These are phyloP conservation scores for Microtus pennsylvanicus DNA, from an alignment of 2,113 vertebrate species.

Conservation along the genomic window DNA sequence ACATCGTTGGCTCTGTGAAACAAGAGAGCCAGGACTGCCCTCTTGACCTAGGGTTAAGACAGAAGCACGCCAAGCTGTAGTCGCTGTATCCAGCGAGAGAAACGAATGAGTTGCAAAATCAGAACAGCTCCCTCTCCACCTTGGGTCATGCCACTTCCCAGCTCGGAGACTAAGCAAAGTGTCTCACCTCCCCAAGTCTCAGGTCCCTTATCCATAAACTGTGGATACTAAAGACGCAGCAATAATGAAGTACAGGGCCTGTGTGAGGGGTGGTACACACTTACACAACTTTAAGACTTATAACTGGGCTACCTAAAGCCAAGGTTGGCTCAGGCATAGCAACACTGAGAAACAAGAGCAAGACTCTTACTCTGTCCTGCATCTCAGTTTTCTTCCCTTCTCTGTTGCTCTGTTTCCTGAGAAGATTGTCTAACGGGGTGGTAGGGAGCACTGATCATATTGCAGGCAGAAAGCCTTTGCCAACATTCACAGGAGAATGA, in stretches of 20 bases:
- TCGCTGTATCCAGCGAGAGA: not conserved
- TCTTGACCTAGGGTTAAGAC: not conserved
- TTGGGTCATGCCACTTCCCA: not conserved
- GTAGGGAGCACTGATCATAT: not conserved
- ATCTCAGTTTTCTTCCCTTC: not conserved
- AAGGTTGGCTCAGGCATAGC: not conserved
- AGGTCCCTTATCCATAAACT: not conserved
- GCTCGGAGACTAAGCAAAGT: constrained; percentile 8
- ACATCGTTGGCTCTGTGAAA: not conserved
- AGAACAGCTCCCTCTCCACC: not conserved
- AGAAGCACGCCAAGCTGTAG: not conserved
- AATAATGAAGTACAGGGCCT: not conserved
- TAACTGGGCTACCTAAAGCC: not conserved
- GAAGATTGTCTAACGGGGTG: not conserved
- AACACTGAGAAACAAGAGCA: not conserved
- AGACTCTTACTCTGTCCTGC: not conserved
- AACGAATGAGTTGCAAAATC: not conserved
- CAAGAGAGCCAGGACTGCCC: not conserved
- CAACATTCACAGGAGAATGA: not conserved
- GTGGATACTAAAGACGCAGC: not conserved
- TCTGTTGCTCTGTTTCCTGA: not conserved
- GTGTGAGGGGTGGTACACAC: not conserved
- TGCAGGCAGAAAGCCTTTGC: not conserved
- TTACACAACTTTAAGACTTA: not conserved
- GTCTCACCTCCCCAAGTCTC: not conserved